Conservation (phyloP, 2,888 invertebrate species). For the Leptinotarsa tumamoca region DNA sequence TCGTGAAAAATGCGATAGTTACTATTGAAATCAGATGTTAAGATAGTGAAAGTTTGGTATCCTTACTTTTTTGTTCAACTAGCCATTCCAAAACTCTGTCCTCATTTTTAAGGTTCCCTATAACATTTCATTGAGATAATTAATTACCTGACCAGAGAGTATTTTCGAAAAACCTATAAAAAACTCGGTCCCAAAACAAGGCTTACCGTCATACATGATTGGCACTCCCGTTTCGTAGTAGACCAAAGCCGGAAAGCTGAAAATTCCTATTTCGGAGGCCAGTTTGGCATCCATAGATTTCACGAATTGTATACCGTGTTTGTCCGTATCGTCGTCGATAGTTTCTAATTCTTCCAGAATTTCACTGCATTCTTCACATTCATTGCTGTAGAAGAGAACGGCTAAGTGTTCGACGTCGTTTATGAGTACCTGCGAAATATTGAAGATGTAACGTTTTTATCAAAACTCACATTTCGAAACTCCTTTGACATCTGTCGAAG, state of each 20-base stretch:
- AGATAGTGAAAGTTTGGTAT: slow-evolving; percentile 61
- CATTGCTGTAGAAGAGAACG: slow-evolving; percentile 87
- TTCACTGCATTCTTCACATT: slow-evolving; percentile 86
- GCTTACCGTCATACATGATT: slow-evolving; percentile 94
- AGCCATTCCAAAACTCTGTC: slow-evolving; percentile 96
- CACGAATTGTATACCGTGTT: slow-evolving; percentile 93
- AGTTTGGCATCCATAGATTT: slow-evolving; percentile 91
- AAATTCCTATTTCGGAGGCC: slow-evolving; percentile 91
- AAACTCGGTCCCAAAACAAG: slow-evolving; percentile 31
- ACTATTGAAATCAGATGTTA: slow-evolving; percentile 30
- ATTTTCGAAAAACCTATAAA: slow-evolving; percentile 15
- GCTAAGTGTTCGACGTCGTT: slow-evolving; percentile 92
- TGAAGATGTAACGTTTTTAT: neutral
- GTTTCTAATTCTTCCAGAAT: slow-evolving; percentile 90
- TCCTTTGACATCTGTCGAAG: too few relatives aligned
- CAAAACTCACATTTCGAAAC: neutral
- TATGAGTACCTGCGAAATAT: slow-evolving; percentile 74
- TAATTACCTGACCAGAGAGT: slow-evolving; percentile 30
- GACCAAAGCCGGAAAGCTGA: slow-evolving; percentile 91
- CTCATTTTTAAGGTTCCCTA: slow-evolving; percentile 95
- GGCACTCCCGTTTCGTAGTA: slow-evolving; percentile 95
- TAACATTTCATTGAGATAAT: slow-evolving; percentile 65
- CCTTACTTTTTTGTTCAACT: slow-evolving; percentile 96
- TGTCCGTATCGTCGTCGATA: slow-evolving; percentile 92
- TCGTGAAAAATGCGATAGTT: slow-evolving; percentile 38